Percentiles rank a stretch among this genome's conserved stretches.
These are phyloP conservation scores for Tetragonula carbonaria DNA, from an alignment of 2,888 invertebrate species.

Conservation along the genomic window DNA sequence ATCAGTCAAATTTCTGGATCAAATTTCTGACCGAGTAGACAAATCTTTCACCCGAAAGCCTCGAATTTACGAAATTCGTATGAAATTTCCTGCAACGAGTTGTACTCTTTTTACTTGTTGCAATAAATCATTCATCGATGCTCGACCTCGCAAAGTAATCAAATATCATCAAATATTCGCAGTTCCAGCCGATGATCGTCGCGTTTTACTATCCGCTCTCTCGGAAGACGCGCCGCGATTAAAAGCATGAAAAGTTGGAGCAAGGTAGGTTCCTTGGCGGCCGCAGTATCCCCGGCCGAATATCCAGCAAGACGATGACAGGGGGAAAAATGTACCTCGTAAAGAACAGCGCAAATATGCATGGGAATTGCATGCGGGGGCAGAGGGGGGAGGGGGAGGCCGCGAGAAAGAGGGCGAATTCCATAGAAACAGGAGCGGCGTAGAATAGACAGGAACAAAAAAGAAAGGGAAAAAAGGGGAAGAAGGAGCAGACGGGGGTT, in stretches of 20 bases:
- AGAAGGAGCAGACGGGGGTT: not conserved
- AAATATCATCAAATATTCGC: not conserved
- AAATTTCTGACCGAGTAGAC: too few species aligned
- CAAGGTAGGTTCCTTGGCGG: conserved; percentile 24
- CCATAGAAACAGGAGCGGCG: conserved; percentile 30
- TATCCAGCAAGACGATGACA: conserved; percentile 68
- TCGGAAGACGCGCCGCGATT: conserved; percentile 1
- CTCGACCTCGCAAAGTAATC: too few species aligned
- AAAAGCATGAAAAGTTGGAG: conserved; percentile 17
- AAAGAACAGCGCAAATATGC: conserved; percentile 79
- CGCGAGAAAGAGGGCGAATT: conserved; percentile 27
- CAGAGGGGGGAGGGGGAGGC: conserved; percentile 23
- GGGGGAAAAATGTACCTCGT: conserved; percentile 75
- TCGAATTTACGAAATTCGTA: too few species aligned
- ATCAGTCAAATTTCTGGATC: too few species aligned
- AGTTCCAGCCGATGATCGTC: not conserved
- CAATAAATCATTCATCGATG: too few species aligned
- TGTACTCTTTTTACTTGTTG: too few species aligned
- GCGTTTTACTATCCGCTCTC: not conserved
- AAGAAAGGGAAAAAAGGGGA: conserved; percentile 28
- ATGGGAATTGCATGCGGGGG: conserved; percentile 75
- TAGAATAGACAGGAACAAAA: conserved; percentile 38
- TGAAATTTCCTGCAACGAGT: too few species aligned
- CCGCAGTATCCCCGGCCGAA: conserved; percentile 49
- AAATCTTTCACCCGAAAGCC: too few species aligned